Conservation (phyloP, 2,888 invertebrate genomes). For the Cynaeus angustus region DNA sequence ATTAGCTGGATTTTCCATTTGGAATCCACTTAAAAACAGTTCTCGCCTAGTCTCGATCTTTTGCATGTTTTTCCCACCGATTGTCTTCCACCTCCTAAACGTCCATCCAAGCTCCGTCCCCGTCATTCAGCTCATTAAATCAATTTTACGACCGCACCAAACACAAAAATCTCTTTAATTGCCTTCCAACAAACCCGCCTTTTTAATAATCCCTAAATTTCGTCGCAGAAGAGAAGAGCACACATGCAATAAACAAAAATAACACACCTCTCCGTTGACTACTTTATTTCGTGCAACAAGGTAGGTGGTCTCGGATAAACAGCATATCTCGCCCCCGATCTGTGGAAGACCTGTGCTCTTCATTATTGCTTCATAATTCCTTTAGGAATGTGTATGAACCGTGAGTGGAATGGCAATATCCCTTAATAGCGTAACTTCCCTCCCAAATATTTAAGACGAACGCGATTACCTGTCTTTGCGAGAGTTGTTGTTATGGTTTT, state of each 20-base stretch:
- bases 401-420: constrained; percentile 67
- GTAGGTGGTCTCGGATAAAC: constrained; percentile 65
- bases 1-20: no score
- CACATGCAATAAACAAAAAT: constrained; percentile 56
- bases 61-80: no score
- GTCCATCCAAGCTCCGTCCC: no score
- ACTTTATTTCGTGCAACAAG: constrained; percentile 61
- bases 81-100: no score
- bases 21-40: no score
- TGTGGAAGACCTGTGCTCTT: constrained; percentile 65
- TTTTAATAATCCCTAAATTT: constrained; percentile 9
- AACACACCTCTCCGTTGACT: constrained; percentile 56
- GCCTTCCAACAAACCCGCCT: not conserved
- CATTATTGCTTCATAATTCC: constrained; percentile 71
- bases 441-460: constrained; percentile 57
- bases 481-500: constrained; percentile 39
- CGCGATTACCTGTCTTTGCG: constrained; percentile 53
- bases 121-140: not conserved
- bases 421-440: constrained; percentile 55
- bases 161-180: constrained; percentile 10
- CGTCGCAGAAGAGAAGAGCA: not conserved
- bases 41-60: no score
- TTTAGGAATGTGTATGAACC: constrained; percentile 66
- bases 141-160: constrained; percentile 6
- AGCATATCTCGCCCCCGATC: constrained; percentile 65